A percentile compares a stretch with the other conserved stretches of the same genome.
Evolutionary conservation across 2,888 invertebrate genomes (phyloP).

Genomic region (Meiosimyza platycephala): DNA sequence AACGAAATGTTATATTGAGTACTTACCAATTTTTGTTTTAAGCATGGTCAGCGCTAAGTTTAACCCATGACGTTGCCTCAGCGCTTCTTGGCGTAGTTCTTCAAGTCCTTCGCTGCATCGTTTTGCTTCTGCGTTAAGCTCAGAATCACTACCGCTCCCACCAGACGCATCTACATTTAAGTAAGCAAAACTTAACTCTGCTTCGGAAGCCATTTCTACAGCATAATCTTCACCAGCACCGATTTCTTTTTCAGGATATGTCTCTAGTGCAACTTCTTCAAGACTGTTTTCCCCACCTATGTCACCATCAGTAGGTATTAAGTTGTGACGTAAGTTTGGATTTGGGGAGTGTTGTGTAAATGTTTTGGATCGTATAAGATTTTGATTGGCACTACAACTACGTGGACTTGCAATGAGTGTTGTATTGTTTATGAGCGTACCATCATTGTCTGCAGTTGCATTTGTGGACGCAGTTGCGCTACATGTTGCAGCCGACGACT

Average conservation of each 20-base stretch:
- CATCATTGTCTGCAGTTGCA: slow-evolving; percentile 38
- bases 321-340: slow-evolving; percentile 69
- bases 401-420: slow-evolving; percentile 33
- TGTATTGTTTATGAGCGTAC: slow-evolving; percentile 37
- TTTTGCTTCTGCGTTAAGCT: slow-evolving; percentile 75
- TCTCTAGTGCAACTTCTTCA: slow-evolving; percentile 76
- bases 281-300: slow-evolving; percentile 76
- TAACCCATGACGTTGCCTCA: slow-evolving; percentile 74
- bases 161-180: slow-evolving; percentile 54
- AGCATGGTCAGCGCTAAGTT: slow-evolving; percentile 65
- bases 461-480: not conserved
- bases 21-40: slow-evolving; percentile 66
- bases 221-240: slow-evolving; percentile 42
- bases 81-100: slow-evolving; percentile 72
- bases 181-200: slow-evolving; percentile 60
- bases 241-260: slow-evolving; percentile 43
- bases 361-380: slow-evolving; percentile 72
- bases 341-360: slow-evolving; percentile 77
- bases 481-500: not conserved
- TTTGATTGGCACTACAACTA: slow-evolving; percentile 55
- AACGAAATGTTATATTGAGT: not conserved
- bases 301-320: slow-evolving; percentile 67
- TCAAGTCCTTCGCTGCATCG: slow-evolving; percentile 74
- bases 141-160: slow-evolving; percentile 68
- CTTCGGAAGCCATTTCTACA: slow-evolving; percentile 42